Conservation (phyloP, 2,797 vertebrate genomes). For the Anas flavirostris region DNA sequence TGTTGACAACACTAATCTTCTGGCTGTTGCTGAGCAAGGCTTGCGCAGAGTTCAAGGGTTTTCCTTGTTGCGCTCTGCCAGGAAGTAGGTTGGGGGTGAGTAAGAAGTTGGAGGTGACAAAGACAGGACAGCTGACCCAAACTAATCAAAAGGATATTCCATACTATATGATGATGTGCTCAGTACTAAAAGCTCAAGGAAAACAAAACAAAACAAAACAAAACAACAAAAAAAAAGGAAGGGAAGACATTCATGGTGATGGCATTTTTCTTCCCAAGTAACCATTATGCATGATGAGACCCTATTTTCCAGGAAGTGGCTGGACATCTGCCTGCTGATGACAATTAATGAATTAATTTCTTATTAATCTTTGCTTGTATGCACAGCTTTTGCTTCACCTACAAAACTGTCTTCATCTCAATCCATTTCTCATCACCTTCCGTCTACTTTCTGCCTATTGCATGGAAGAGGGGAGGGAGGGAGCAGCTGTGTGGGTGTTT, state of each 20-base stretch:
- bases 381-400: not conserved
- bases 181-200: not conserved
- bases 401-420: not conserved
- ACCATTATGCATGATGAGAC: not conserved
- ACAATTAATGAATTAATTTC: not conserved
- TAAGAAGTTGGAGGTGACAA: not conserved
- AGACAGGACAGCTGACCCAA: not conserved
- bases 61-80: not conserved
- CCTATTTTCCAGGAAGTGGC: not conserved
- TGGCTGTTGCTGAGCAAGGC: not conserved
- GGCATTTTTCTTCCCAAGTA: not conserved
- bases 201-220: not conserved
- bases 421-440: not conserved
- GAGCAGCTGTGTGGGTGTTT: not conserved
- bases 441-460: not conserved
- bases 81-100: not conserved
- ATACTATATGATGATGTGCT: not conserved
- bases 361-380: not conserved
- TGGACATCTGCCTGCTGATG: not conserved
- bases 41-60: fast-evolving
- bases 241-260: fast-evolving
- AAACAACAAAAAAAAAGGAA: not conserved
- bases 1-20: not conserved
- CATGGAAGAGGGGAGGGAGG: not conserved
- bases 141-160: fast-evolving